Evolutionary conservation across 2,797 vertebrate species (phyloP).

Genomic region (Lacerta bilineata): DNA sequence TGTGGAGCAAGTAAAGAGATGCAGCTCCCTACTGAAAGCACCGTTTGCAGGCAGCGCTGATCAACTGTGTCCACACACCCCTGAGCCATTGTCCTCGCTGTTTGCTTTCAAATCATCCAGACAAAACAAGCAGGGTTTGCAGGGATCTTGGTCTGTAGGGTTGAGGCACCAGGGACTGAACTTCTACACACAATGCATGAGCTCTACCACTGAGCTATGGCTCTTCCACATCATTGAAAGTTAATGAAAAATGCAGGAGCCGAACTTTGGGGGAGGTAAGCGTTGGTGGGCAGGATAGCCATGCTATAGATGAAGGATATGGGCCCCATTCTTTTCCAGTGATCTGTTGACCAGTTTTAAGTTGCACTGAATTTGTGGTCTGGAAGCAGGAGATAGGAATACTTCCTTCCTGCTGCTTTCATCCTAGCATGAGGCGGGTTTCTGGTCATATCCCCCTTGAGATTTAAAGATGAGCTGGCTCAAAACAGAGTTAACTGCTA

Average conservation of each 20-base stretch:
- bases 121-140: too few relatives aligned
- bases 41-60: too few relatives aligned
- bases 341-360: neutral
- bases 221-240: too few relatives aligned
- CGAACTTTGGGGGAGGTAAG: neutral
- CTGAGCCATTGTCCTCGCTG: too few relatives aligned
- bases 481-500: neutral
- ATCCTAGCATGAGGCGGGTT: neutral
- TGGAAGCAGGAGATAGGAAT: neutral
- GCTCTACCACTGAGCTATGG: too few relatives aligned
- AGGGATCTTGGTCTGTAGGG: too few relatives aligned
- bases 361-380: neutral
- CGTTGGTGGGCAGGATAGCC: neutral
- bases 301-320: accelerated
- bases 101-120: too few relatives aligned
- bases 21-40: too few relatives aligned
- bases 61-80: too few relatives aligned
- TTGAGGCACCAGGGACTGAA: too few relatives aligned
- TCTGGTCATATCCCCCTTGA: neutral
- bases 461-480: conserved; percentile 34
- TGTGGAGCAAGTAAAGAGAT: too few relatives aligned
- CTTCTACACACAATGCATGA: too few relatives aligned
- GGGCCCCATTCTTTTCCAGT: neutral
- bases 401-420: conserved; percentile 12
- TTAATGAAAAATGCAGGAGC: neutral